Percentiles rank a stretch among this genome's conserved stretches.
These are phyloP conservation scores for Pholis gunnellus DNA, from an alignment of 2,113 vertebrate genomes.

Conservation along the genomic window DNA sequence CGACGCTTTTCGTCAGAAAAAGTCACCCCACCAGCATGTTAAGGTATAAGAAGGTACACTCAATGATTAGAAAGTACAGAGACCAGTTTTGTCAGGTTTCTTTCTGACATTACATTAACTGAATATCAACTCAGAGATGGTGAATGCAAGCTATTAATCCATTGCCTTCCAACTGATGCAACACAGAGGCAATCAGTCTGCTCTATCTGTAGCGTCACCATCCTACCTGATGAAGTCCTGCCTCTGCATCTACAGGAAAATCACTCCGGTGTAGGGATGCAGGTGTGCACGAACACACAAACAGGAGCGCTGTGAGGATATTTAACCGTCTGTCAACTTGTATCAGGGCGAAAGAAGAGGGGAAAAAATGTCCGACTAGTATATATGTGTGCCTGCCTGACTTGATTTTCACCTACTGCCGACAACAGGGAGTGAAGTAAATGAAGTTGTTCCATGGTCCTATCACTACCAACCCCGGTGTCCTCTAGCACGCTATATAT, in stretches of 20 bases:
- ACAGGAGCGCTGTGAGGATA: slow-evolving; percentile 52
- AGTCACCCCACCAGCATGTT: background rate
- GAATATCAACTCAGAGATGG: slow-evolving; percentile 30
- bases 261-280: slow-evolving; percentile 30
- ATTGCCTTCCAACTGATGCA: slow-evolving; percentile 60
- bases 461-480: slow-evolving; percentile 53
- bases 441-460: slow-evolving; percentile 75
- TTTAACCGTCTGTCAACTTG: slow-evolving; percentile 76
- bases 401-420: slow-evolving; percentile 72
- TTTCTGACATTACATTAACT: slow-evolving; percentile 26
- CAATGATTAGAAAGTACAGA: slow-evolving; percentile 21
- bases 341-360: slow-evolving; percentile 68
- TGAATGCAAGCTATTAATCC: slow-evolving; percentile 45
- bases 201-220: slow-evolving; percentile 44
- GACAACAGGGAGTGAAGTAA: slow-evolving; percentile 70
- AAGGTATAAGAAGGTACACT: background rate
- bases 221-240: slow-evolving; percentile 44
- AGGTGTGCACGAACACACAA: slow-evolving; percentile 30
- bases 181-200: slow-evolving; percentile 55
- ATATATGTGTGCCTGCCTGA: slow-evolving; percentile 66
- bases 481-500: slow-evolving; percentile 58
- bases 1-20: background rate
- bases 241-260: slow-evolving; percentile 49
- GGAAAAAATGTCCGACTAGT: slow-evolving; percentile 34
- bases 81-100: background rate